A percentile compares a stretch with the other conserved stretches of the same genome.
These are phyloP conservation scores for Formica aserva DNA, from an alignment of 2,888 invertebrate genomes.

Conservation along the genomic window DNA sequence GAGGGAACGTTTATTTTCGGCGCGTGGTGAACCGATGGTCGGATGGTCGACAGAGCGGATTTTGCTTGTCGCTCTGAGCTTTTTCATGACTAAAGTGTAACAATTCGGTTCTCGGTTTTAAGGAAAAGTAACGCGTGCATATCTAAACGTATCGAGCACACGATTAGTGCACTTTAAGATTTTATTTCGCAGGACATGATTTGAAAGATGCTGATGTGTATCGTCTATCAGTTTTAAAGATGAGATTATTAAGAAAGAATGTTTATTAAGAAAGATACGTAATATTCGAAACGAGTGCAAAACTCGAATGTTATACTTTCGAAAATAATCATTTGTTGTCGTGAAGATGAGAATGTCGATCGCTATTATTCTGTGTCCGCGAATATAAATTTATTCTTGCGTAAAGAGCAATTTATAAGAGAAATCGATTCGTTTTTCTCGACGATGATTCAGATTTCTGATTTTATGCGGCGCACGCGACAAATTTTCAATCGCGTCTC, in stretches of 20 bases:
- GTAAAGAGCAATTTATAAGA: neutral
- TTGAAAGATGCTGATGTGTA: neutral
- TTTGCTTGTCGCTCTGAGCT: neutral
- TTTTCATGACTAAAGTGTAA: constrained; percentile 16
- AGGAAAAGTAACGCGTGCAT: neutral
- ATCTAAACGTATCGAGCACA: neutral
- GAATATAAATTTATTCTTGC: neutral
- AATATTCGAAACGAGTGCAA: neutral
- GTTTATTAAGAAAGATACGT: neutral
- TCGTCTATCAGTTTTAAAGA: neutral
- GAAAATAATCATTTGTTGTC: neutral
- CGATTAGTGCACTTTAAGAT: neutral
- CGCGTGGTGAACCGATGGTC: constrained; percentile 28
- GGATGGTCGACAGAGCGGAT: constrained; percentile 43
- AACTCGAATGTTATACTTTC: neutral
- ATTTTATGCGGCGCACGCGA: neutral
- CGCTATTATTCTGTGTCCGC: neutral
- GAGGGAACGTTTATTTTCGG: constrained; percentile 54
- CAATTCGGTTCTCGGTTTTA: neutral
- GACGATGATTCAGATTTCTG: neutral
- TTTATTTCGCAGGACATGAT: neutral
- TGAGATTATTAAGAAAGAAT: neutral
- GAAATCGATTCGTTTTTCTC: neutral
- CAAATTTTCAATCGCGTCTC: constrained; percentile 56
- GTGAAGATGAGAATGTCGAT: neutral